These are phyloP conservation scores for Cerastis leucographa DNA, from an alignment of 2,888 invertebrate species.

Conservation along the genomic window DNA sequence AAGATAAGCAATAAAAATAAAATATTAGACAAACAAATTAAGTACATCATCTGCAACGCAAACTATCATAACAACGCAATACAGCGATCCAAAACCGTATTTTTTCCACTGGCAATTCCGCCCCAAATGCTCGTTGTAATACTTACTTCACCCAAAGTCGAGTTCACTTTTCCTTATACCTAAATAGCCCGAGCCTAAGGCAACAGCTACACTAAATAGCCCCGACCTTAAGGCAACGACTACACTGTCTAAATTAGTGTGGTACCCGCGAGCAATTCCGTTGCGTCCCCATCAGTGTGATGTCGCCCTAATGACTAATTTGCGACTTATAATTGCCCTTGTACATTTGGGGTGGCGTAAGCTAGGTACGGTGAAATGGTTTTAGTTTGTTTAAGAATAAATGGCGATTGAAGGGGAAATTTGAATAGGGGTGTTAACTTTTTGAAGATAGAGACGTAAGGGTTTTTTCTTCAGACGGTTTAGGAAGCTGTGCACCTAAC, in stretches of 20 bases:
- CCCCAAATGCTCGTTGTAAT: constrained; percentile 34
- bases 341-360: constrained; percentile 56
- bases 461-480: not conserved
- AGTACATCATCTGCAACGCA: not conserved
- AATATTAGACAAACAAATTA: not conserved
- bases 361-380: constrained; percentile 4
- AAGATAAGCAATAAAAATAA: not conserved
- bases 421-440: not conserved
- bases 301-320: constrained; percentile 72
- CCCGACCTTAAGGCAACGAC: constrained; percentile 56
- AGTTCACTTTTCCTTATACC: constrained; percentile 24
- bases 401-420: constrained; percentile 13
- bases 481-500: not conserved
- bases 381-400: constrained; percentile 33
- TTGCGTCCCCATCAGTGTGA: constrained; percentile 56
- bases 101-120: constrained; percentile 22
- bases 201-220: constrained; percentile 66
- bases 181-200: constrained; percentile 57
- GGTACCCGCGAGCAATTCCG: constrained; percentile 70
- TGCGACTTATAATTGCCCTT: constrained; percentile 76
- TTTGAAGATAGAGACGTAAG: not conserved
- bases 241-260: constrained; percentile 72
- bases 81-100: not conserved
- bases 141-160: constrained; percentile 31
- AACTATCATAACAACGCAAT: not conserved